Percentiles rank a stretch among this genome's conserved stretches.
phyloP scores from a whole-genome alignment of 2,113 vertebrate species.

The Phoxinus phoxinus region DNA sequence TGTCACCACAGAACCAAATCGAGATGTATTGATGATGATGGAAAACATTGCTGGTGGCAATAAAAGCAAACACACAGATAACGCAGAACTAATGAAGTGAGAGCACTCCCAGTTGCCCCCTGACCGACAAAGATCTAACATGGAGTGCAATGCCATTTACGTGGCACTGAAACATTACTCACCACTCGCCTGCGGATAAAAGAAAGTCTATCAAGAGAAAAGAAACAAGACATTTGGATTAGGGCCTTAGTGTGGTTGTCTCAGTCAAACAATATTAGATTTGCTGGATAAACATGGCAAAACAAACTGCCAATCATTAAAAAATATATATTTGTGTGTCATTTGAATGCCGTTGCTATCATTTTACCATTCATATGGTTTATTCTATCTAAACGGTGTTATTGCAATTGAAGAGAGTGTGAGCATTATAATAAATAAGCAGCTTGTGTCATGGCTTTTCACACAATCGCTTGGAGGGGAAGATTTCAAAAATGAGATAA shows the following conservation, averaged over 20 bases:
- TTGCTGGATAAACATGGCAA: background rate
- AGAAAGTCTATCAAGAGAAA: constrained; percentile 7
- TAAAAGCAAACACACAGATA: constrained; percentile 9
- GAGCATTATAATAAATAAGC: constrained; percentile 27
- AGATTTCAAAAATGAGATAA: constrained; percentile 52
- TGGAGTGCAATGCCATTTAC: constrained; percentile 17
- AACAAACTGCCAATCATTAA: constrained; percentile 16
- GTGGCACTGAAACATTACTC: constrained; percentile 23
- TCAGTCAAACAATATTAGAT: background rate
- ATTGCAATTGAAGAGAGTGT: constrained; percentile 37
- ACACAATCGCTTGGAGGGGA: constrained; percentile 52
- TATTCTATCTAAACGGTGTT: constrained; percentile 20
- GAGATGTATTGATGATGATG: constrained; percentile 64
- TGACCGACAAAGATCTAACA: constrained; percentile 24
- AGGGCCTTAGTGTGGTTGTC: background rate
- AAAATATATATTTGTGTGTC: background rate
- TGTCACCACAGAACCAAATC: constrained; percentile 68
- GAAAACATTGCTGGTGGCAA: constrained; percentile 63
- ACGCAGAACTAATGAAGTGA: constrained; percentile 60
- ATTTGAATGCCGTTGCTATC: background rate
- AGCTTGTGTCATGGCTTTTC: constrained; percentile 51
- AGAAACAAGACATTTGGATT: constrained; percentile 34
- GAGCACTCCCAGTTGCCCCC: constrained; percentile 36
- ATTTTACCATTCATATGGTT: constrained; percentile 15
- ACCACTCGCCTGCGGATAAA: constrained; percentile 31